These are phyloP conservation scores for Tympanoctomys barrerae DNA, from an alignment of 2,797 vertebrate species.

Conservation along the genomic window DNA sequence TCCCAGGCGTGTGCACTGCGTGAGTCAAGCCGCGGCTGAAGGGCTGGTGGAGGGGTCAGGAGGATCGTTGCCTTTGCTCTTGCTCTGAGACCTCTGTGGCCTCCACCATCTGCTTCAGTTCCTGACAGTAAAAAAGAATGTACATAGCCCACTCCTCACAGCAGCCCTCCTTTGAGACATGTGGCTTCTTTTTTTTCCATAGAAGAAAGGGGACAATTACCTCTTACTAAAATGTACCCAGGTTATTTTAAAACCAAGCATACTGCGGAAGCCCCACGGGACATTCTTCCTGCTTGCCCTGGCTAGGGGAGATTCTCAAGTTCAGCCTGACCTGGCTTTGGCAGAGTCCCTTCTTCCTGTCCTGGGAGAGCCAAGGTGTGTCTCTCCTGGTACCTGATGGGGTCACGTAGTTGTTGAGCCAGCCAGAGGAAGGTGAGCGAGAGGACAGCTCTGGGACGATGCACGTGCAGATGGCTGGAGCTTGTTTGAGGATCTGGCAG, in stretches of 20 bases:
- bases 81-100: rapidly evolving
- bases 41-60: too few relatives aligned
- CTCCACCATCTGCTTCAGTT: not conserved
- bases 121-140: not conserved
- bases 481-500: not conserved
- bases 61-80: not conserved
- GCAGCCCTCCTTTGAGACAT: not conserved
- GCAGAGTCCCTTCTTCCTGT: not conserved
- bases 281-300: not conserved
- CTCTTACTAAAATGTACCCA: not conserved
- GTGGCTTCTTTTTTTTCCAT: not conserved
- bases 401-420: not conserved
- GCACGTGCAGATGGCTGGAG: not conserved
- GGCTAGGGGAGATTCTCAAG: not conserved
- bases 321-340: not conserved
- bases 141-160: not conserved
- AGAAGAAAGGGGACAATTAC: not conserved
- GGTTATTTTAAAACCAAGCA: not conserved
- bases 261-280: not conserved
- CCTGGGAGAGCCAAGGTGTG: rapidly evolving
- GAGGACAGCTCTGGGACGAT: not conserved
- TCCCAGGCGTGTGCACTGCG: not conserved
- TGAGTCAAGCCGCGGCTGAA: not conserved
- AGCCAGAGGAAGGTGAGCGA: not conserved
- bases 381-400: not conserved